Evolutionary conservation across 2,797 vertebrate genomes (phyloP).

Genomic region (Darevskia mixta): DNA sequence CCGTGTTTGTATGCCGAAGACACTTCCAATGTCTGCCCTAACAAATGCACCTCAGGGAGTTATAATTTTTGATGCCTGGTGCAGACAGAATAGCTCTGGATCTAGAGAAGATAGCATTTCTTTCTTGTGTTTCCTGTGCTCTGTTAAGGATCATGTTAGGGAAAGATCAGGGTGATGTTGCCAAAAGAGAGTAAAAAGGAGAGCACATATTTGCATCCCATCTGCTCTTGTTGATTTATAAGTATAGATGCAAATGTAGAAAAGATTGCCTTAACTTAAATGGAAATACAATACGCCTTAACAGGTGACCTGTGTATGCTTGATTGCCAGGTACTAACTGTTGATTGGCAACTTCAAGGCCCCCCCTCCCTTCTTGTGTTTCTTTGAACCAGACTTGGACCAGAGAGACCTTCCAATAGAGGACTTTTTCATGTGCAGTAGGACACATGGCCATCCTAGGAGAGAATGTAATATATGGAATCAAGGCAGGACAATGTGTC

Average conservation of each 20-base stretch:
- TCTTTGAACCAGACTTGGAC: too few species aligned
- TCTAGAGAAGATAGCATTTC: slow-evolving; percentile 55
- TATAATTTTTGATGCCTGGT: slow-evolving; percentile 67
- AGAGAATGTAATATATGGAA: slow-evolving; percentile 21
- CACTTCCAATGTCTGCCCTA: slow-evolving; percentile 66
- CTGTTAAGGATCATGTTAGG: slow-evolving; percentile 53
- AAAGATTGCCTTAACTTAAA: neutral
- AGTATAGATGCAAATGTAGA: neutral
- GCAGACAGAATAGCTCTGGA: slow-evolving; percentile 61
- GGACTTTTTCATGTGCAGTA: too few species aligned
- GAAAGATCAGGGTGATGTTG: slow-evolving; percentile 21
- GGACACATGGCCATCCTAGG: too few species aligned
- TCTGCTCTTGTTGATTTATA: neutral
- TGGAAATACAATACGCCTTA: neutral
- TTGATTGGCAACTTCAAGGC: neutral
- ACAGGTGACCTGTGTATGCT: neutral
- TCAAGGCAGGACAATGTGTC: slow-evolving; percentile 37
- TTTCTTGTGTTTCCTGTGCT: slow-evolving; percentile 50
- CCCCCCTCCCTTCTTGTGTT: neutral
- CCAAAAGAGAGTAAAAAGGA: neutral
- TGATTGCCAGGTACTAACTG: neutral
- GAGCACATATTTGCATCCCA: neutral
- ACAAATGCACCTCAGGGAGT: slow-evolving; percentile 65
- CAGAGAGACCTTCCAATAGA: too few species aligned
- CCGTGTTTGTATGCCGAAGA: slow-evolving; percentile 65